Evolutionary conservation across 2,797 vertebrate genomes (phyloP).

Genomic region (Masticophis lateralis): DNA sequence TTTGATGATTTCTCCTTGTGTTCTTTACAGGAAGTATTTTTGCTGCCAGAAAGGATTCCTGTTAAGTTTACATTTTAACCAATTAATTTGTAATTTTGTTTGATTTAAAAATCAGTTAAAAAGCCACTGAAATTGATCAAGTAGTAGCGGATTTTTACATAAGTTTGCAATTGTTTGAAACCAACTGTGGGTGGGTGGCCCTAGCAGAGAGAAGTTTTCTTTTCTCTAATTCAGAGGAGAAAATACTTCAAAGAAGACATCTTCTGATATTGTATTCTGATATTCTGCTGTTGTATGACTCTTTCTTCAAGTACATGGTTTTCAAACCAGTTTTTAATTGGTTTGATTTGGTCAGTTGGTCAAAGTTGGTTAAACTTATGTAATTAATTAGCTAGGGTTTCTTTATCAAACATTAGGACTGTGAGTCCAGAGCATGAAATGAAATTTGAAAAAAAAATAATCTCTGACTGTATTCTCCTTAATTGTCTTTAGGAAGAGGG

Average conservation of each 20-base stretch:
- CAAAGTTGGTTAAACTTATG: not conserved
- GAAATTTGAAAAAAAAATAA: not conserved
- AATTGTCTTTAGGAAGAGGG: not conserved
- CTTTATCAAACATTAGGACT: not conserved
- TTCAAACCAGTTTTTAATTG: not conserved
- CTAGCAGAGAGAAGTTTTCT: not conserved
- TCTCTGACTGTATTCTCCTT: not conserved
- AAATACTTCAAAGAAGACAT: not conserved
- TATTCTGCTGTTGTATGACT: not conserved
- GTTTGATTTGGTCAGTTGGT: not conserved
- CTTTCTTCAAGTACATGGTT: not conserved
- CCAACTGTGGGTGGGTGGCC: not conserved
- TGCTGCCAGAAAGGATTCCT: not conserved
- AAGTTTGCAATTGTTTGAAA: not conserved
- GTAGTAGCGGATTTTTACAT: not conserved
- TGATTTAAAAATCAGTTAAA: not conserved
- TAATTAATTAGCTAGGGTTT: not conserved
- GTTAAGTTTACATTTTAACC: not conserved
- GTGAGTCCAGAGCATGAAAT: not conserved
- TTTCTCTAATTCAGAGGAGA: not conserved
- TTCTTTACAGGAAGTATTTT: not conserved
- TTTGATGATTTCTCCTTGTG: not conserved
- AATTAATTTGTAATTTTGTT: conserved; percentile 1
- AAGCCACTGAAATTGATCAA: not conserved
- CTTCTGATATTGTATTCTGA: not conserved